A percentile compares a stretch with the other conserved stretches of the same genome.
These are phyloP conservation scores for Sclerodermus sp. DNA, from an alignment of 2,888 invertebrate species.

Conservation along the genomic window DNA sequence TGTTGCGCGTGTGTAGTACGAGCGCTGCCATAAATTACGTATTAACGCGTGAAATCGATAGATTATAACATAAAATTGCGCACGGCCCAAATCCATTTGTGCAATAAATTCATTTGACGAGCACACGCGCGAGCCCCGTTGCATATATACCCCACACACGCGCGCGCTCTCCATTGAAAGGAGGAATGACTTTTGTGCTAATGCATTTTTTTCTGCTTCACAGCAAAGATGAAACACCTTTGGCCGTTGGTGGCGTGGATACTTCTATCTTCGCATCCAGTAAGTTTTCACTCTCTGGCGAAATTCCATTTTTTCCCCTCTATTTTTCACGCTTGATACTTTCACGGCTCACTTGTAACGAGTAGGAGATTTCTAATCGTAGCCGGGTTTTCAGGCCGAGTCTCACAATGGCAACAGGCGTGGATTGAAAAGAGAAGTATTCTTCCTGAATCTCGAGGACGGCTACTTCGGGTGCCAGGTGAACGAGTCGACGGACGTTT, in stretches of 20 bases:
- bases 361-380: neutral
- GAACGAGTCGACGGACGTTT: conserved; percentile 91
- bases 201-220: conserved; percentile 56
- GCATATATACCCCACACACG: too few relatives aligned
- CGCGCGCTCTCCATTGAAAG: neutral
- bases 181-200: neutral
- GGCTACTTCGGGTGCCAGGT: conserved; percentile 97
- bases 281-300: conserved; percentile 61
- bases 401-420: conserved; percentile 78
- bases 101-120: too few relatives aligned
- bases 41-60: too few relatives aligned
- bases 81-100: too few relatives aligned
- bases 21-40: too few relatives aligned
- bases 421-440: conserved; percentile 88
- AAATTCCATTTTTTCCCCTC: neutral
- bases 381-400: conserved; percentile 63
- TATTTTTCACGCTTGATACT: too few relatives aligned
- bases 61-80: too few relatives aligned
- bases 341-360: too few relatives aligned
- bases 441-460: conserved; percentile 95
- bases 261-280: conserved; percentile 75
- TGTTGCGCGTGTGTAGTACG: too few relatives aligned
- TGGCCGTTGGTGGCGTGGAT: conserved; percentile 91
- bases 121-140: too few relatives aligned
- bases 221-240: conserved; percentile 91